Base-by-base conservation (phyloP, 2,797 vertebrate genomes). In the Erethizon dorsatum region DNA sequence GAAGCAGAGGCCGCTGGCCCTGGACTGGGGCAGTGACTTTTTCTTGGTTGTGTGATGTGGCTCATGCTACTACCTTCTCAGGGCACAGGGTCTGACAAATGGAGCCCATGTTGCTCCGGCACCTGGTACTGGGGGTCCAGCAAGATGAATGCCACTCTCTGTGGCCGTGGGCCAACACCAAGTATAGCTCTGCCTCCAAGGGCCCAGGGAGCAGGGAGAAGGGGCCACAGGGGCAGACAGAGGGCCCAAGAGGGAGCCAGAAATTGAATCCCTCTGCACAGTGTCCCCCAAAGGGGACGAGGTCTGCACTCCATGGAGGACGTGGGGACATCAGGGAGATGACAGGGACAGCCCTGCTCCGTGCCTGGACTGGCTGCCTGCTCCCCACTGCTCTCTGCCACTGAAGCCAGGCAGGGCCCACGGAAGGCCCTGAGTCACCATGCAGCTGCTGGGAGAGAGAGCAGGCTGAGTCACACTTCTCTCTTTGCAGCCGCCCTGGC, bases 371-470 rank as follows among this genome's bases (percentile, higher is more conserved):
- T 6, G 80, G 84, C 61, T 18, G 7, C 56, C 45, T 63, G 33
- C 50, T 57, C 41, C 54, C 33, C 67, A 71, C 20, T 41, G 57
- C 59, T 45, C 1, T 54, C 90, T 84, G 63, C 78, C 75, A 50
- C 0, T 56, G 88, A 90, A 54, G 50, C 80, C 71, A 89, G 80
- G 91, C n/a, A 18, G 69, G 28, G 63, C 57, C 56, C 45, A 17
- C 37, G 41, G 15, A 90, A 69, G n/a, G 37, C 18, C 75, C 88
- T 97, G 94, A 97, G 88, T 96, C 97, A 92, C n/a, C 57, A 0
- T 1, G 54, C 78, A 14, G 47, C 33, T 67, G 17, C 83, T 67
- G 57, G 15, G 83, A n/a, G 18, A 75, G n/a, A 37, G 73, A 83
- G 47, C n/a, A 59, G 73, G 41, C 3, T 89, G 96, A 95, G 83